Conservation (phyloP, 1,140 invertebrate species). For the Acyrthosiphon pisum region DNA sequence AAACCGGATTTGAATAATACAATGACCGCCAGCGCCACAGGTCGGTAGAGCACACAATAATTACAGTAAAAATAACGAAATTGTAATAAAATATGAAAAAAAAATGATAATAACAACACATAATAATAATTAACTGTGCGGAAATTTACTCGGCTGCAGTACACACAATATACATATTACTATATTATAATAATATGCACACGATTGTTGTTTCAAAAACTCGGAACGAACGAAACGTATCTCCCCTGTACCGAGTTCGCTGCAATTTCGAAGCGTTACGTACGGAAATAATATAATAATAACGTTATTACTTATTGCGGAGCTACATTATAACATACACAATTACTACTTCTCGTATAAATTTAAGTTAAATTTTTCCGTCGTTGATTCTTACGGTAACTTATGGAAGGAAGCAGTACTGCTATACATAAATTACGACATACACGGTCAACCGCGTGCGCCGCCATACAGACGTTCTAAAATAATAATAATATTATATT, state of each 20-base stretch:
- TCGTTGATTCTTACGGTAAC: background rate
- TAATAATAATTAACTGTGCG: slow-evolving; percentile 12
- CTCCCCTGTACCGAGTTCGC: background rate
- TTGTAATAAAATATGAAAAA: background rate
- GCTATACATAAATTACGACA: background rate
- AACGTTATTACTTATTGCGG: too few relatives aligned
- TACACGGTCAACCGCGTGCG: background rate
- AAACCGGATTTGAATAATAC: slow-evolving; percentile 37
- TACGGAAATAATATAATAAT: background rate
- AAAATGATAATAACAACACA: background rate
- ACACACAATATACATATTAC: too few relatives aligned
- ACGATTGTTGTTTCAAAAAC: background rate
- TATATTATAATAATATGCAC: background rate
- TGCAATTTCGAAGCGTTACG: background rate
- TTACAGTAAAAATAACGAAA: slow-evolving; percentile 16
- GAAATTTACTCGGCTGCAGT: background rate
- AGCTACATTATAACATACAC: background rate
- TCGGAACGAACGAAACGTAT: slow-evolving; percentile 25
- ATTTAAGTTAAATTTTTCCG: background rate
- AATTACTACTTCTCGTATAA: background rate
- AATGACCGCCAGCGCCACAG: background rate
- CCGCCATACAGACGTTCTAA: background rate
- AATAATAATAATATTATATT: background rate
- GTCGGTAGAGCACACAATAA: background rate
- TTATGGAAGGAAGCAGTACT: background rate